Base-by-base conservation (phyloP, 2,888 invertebrate genomes). In the Lochmaea crataegi region DNA sequence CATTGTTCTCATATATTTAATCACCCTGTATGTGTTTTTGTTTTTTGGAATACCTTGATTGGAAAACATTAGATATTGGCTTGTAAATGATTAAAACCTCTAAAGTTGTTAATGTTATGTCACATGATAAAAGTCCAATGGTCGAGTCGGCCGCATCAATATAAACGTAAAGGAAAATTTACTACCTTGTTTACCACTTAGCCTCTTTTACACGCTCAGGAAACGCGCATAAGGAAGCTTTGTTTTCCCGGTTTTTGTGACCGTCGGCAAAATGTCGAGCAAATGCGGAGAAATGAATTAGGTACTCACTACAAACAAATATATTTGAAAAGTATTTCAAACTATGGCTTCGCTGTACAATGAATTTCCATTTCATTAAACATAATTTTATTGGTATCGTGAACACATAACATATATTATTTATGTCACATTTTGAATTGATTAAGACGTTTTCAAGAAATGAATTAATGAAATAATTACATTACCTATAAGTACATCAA, bases 151-250 rank as follows among this genome's bases (percentile, higher is more conserved):
- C 82, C 82, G 80, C 78, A 82, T 81, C 82, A 83, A 80, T 57
- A 57, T 68, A 61, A 82, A 79, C 80, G 82, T 76, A 77, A 80
- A 83, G 81, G 83, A 84, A 86, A 87, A 87, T 87, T 87, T 87
- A 86, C 87, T 86, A 87, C 86, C 86, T 86, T 87, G 87, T 87
- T 87, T 87, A 87, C 87, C 86, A 86, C 86, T 87, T 86, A 86
- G 83, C 85, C 85, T 83, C 86, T 86, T 85, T 85, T 86, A 86
- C 86, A 86, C 86, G 86, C 86, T 86, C 83, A 81, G 84, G 81
- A 83, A 80, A 82, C 82, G 82, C 81, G 81, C 81, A 81, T 79
- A 79, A 80, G 82, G 82, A 83, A 82, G 83, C 85, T 85, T 86
- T 86, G 85, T 86, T 86, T 85, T 86, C 85, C 85, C 85, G 84